phyloP scores from a whole-genome alignment of 2,888 invertebrate species.

The Dynastes grantii region DNA sequence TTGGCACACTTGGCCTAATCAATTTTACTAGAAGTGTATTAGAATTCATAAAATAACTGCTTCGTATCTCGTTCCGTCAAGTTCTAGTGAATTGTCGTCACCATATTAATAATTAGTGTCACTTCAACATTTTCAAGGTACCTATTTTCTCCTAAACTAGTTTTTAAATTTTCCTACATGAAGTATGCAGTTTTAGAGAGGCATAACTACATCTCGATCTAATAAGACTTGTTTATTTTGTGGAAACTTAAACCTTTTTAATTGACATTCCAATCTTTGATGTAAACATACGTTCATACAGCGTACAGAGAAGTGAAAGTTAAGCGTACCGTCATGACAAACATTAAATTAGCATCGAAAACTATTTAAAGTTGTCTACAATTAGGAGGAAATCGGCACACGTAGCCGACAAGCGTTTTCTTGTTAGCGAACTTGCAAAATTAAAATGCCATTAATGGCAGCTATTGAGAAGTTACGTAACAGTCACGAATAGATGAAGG shows the following conservation, averaged over 20 bases:
- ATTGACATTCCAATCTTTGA: not conserved
- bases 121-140: not conserved
- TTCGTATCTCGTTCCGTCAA: too few relatives aligned
- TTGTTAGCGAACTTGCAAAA: conserved; percentile 27
- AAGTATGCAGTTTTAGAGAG: too few relatives aligned
- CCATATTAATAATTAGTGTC: conserved; percentile 15
- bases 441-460: conserved; percentile 37
- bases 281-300: not conserved
- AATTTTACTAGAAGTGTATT: too few relatives aligned
- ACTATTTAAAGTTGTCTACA: conserved; percentile 32
- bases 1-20: too few relatives aligned
- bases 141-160: too few relatives aligned
- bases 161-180: too few relatives aligned
- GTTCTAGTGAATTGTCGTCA: too few relatives aligned
- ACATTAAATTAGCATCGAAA: conserved; percentile 37
- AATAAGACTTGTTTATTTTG: conserved; percentile 17
- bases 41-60: too few relatives aligned
- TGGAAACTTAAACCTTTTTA: conserved; percentile 10
- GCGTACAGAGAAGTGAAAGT: conserved; percentile 30
- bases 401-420: conserved; percentile 13
- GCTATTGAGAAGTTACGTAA: conserved; percentile 37
- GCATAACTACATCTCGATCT: not conserved
- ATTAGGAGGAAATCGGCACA: conserved; percentile 40
- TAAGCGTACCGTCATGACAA: conserved; percentile 6
- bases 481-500: conserved; percentile 20